Base-by-base conservation (phyloP, 1,140 invertebrate species). In the Pantala flavescens region DNA sequence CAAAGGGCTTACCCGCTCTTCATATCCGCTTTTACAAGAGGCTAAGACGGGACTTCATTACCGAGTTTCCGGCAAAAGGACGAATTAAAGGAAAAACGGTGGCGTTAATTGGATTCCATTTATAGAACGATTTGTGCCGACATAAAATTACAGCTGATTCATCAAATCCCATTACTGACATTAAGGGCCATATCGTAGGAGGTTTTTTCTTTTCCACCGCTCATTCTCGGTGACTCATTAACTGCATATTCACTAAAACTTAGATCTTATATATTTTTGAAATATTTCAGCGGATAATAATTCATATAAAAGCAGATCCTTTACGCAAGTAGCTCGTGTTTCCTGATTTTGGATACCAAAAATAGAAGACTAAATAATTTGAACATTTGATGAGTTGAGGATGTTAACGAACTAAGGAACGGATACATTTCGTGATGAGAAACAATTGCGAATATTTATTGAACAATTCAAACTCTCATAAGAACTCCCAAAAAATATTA, bases 51-150 rank as follows among this genome's bases (percentile, higher is more conserved):
- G 49, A 63, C 49, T 63, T 63, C 49, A 63, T 63, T 63, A 63
- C 49, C n/a, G 49, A 63, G 49, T 63, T 63, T 63, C 49, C 49
- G 49, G 49, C 49, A 14, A 63, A 63, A 63, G 12, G n/a, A 63
- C 28, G 28, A 36, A 36, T 36, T 63, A 63, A 63, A 63, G n/a
- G 49, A 63, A 63, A 63, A 63, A 63, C 49, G 49, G 28, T 12
- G 49, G 49, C 49, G 49, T 63, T 63, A 63, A 63, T 63, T 63
- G 49, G 49, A 63, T 63, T 63, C 49, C 49, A 63, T 63, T 63
- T 63, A 63, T 63, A 63, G 49, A 63, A 63, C 49, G 49, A 63
- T 63, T 63, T 63, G 49, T 63, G 49, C 49, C 49, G 49, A 21
- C 49, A 63, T 21, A 63, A 63, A 63, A 63, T 63, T 63, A 63